Evolutionary conservation across 2,797 vertebrate genomes (phyloP).

Genomic region (Epinephelus malabaricus): DNA sequence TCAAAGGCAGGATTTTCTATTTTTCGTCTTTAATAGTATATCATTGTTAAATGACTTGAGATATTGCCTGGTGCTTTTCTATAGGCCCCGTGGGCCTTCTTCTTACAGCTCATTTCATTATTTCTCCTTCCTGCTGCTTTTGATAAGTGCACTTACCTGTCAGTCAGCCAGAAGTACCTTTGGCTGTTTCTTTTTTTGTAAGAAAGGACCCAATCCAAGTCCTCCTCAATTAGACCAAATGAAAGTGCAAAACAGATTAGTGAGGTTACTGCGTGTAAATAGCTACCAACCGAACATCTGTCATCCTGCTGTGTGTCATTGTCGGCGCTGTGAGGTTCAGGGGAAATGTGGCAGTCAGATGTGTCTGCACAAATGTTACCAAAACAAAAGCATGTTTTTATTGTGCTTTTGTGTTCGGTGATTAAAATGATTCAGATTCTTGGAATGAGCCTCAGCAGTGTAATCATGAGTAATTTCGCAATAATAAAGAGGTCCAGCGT

Average conservation of each 20-base stretch:
- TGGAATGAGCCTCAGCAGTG: neutral
- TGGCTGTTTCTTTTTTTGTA: neutral
- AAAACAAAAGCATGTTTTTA: slow-evolving; percentile 28
- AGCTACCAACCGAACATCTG: slow-evolving; percentile 66
- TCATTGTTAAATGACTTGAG: slow-evolving; percentile 67
- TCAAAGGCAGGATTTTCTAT: slow-evolving; percentile 62
- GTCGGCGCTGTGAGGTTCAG: slow-evolving; percentile 17
- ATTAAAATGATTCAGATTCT: slow-evolving; percentile 26
- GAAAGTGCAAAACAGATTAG: slow-evolving; percentile 71
- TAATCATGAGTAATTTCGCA: slow-evolving; percentile 14
- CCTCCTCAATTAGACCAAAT: slow-evolving; percentile 56
- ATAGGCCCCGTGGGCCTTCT: slow-evolving; percentile 49
- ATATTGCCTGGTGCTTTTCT: slow-evolving; percentile 50
- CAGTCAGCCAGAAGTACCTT: slow-evolving; percentile 42
- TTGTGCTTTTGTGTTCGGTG: slow-evolving; percentile 5
- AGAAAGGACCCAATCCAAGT: slow-evolving; percentile 43
- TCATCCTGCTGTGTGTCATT: slow-evolving; percentile 30
- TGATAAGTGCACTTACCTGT: slow-evolving; percentile 48
- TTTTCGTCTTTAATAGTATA: slow-evolving; percentile 63
- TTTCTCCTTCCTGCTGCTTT: slow-evolving; percentile 53
- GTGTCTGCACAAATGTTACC: slow-evolving; percentile 12
- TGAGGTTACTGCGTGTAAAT: slow-evolving; percentile 53
- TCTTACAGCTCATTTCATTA: slow-evolving; percentile 64
- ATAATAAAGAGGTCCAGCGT: slow-evolving; percentile 3
- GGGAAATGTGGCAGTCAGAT: slow-evolving; percentile 10